Evolutionary conservation across 2,113 vertebrate species (phyloP).

Genomic region (Amphiprion percula): DNA sequence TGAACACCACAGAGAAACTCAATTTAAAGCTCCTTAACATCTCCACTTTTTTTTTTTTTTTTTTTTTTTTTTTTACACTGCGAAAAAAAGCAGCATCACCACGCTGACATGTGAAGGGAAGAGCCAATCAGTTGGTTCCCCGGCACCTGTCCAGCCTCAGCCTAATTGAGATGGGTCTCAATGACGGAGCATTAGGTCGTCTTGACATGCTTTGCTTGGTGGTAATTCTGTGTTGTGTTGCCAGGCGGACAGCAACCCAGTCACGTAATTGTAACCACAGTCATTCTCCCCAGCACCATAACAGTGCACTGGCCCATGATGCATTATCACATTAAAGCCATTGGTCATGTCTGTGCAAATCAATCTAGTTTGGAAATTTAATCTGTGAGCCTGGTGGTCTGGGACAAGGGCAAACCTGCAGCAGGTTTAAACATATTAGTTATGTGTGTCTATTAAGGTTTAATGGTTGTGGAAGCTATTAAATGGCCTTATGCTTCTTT

Average conservation of each 20-base stretch:
- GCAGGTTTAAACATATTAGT: conserved; percentile 67
- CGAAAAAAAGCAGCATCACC: conserved; percentile 50
- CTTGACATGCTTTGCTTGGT: conserved; percentile 51
- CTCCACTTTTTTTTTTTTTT: neutral
- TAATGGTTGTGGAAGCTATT: conserved; percentile 71
- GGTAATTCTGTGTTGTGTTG: conserved; percentile 60
- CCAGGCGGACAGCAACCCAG: conserved; percentile 42
- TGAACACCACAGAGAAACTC: conserved; percentile 42
- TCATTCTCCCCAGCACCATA: conserved; percentile 34
- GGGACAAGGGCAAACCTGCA: conserved; percentile 41
- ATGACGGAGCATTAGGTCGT: conserved; percentile 57
- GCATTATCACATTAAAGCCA: conserved; percentile 62
- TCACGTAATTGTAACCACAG: conserved; percentile 46
- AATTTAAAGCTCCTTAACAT: conserved; percentile 33
- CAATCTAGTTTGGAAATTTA: conserved; percentile 70
- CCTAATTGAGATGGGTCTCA: conserved; percentile 74
- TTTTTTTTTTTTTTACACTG: neutral
- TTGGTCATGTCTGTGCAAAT: conserved; percentile 67
- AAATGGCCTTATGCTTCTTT: conserved; percentile 54
- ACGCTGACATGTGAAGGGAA: conserved; percentile 36
- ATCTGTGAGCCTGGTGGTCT: conserved; percentile 59
- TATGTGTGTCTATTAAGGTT: conserved; percentile 75
- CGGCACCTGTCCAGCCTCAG: conserved; percentile 51
- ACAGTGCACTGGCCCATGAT: conserved; percentile 40
- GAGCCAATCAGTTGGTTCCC: conserved; percentile 51